Base-by-base conservation (phyloP, 2,797 vertebrate genomes). In the Sebastes flavidus region DNA sequence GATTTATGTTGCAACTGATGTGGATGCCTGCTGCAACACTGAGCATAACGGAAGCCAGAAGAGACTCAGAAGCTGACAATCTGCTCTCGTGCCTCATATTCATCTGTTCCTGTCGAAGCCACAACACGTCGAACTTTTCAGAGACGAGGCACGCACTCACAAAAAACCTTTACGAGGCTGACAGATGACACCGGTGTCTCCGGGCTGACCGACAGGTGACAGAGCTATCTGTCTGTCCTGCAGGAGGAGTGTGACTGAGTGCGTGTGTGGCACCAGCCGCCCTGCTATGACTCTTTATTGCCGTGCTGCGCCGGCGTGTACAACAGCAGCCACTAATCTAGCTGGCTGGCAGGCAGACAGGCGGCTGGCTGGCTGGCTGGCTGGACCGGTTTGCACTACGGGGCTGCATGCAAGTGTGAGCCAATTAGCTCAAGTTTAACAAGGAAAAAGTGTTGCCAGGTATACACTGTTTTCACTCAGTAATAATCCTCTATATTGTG, bases 271-370 rank as follows among this genome's bases (percentile, higher is more conserved):
- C 82, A 88, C 78, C 69, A 14, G 80, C 74, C 71, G 52, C 66
- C 80, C 88, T 75, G 65, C 81, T 88, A 82, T 81, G 81, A 85
- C 79, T 88, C 88, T 90, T 92, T 91, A 92, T 91, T 88, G 91
- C 82, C 63, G 56, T 68, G 65, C 68, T 78, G 78, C 42, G 74
- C 69, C 59, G 75, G 71, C 81, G 73, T 87, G 91, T 81, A 86
- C 86, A 87, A 89, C 84, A 88, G 88, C 91, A 91, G 87, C 87
- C 91, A 87, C 91, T 91, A 91, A 92, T 92, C 89, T 93, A 73
- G 77, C 87, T 62, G 84, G 88, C 88, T 88, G 92, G 86, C 92
- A 86, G 88, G 86, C 83, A 75, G 88, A 88, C 88, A 82, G 91
- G 81, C 84, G 72, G 87, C 87, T 76, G 83, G 87, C 87, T 78